Evolutionary conservation across 2,113 vertebrate species (phyloP).

Genomic region (Gnathonemus longibarbis): DNA sequence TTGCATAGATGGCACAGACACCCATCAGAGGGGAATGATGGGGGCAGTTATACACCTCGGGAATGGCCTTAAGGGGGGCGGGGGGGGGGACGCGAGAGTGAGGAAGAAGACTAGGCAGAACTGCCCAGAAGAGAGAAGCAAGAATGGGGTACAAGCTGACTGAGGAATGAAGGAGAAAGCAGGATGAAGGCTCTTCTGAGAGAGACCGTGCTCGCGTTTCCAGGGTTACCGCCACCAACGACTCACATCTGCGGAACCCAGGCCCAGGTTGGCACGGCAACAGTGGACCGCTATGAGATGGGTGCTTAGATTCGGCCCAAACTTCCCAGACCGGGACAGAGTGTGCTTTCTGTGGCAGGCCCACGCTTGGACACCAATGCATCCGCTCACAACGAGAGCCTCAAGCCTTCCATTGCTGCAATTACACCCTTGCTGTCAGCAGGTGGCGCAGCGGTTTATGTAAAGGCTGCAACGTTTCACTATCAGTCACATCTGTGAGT

Average conservation of each 20-base stretch:
- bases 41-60: background rate
- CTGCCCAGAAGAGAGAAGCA: background rate
- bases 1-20: background rate
- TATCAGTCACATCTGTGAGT: background rate
- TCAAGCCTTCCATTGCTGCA: background rate
- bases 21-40: background rate
- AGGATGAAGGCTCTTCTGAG: background rate
- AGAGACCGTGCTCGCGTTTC: background rate
- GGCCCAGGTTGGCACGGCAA: conserved; percentile 13
- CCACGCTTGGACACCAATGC: background rate
- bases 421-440: background rate
- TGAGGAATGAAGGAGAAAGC: background rate
- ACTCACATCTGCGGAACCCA: conserved; percentile 5
- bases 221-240: background rate
- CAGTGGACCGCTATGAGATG: background rate
- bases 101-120: background rate
- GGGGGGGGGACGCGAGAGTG: background rate
- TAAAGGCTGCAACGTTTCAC: background rate
- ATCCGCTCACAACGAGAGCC: background rate
- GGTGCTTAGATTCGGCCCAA: background rate
- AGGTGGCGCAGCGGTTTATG: background rate
- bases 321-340: background rate
- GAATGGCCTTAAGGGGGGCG: background rate
- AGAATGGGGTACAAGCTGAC: background rate
- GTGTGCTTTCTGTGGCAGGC: conserved; percentile 5